Evolutionary conservation across 2,888 invertebrate species (phyloP), one percentile per base, ranked within the genome.

Genomic region (Cheilosia soror): DNA sequence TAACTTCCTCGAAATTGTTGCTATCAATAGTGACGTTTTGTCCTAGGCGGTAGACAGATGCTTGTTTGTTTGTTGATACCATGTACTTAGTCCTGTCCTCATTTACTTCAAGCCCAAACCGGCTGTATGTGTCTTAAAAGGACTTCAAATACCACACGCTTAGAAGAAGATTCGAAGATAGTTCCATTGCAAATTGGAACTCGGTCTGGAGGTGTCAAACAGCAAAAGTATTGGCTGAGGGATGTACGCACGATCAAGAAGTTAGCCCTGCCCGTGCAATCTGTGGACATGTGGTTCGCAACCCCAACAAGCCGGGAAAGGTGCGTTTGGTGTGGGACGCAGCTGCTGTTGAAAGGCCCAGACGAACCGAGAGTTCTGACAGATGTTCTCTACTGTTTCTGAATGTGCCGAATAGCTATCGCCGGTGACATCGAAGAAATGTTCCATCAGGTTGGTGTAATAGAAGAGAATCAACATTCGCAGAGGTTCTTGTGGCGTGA

Each of bases 401-500:
- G 40, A 40, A 11, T 13, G 40, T 4, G 40, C 31, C 31, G 13
- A 40, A 7, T 40, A 13, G 11, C 40, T 13, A 31, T 31, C 11
- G 40, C 40, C 40, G 40, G 40, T 40, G 13, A 40, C 13, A 40
- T 40, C 4, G 13, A 40, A 40, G 40, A 40, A n/a, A n/a, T n/a
- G n/a, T n/a, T n/a, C n/a, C n/a, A n/a, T n/a, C n/a, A n/a, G n/a
- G 11, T 9, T 37, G 37, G 37, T 37, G 37, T 37, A 4, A 37
- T 37, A 9, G 44, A 44, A n/a, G 44, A 27, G n/a, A 44, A 62
- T 47, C 62, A 62, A 20, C 20, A 40, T 20, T 25, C 44, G 2
- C 71, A 83, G 31, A 27, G 89, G 5, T 89, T 90, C 72, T 47
- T 89, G 5, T 90, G 89, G 89, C 71, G 89, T 11, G 11, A 62